Evolutionary conservation across 2,797 vertebrate genomes (phyloP).

Genomic region (Coendou prehensilis): DNA sequence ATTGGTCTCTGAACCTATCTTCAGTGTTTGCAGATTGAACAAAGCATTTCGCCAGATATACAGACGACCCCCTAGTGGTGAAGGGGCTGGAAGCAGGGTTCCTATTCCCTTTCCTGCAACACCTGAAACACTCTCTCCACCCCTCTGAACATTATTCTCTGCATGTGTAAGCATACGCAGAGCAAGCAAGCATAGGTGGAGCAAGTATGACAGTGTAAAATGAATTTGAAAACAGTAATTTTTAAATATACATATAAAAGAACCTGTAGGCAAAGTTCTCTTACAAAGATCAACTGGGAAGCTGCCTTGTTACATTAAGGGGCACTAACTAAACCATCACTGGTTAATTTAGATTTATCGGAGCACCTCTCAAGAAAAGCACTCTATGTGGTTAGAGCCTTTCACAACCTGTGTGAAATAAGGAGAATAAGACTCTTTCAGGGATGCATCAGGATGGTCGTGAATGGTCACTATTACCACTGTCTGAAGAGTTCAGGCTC

Average conservation of each 20-base stretch:
- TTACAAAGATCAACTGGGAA: background rate
- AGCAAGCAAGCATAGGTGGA: background rate
- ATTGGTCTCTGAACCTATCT: background rate
- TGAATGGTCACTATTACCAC: background rate
- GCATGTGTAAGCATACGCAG: background rate
- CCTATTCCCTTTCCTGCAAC: background rate
- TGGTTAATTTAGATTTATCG: background rate
- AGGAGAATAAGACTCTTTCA: background rate
- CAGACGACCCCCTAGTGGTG: background rate
- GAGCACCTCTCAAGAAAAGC: background rate
- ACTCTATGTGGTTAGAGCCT: background rate
- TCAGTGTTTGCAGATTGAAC: background rate
- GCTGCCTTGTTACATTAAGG: background rate
- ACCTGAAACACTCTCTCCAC: too few species aligned
- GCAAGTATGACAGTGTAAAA: background rate
- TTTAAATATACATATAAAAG: background rate
- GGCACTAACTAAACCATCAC: background rate
- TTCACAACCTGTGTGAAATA: background rate
- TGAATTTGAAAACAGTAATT: background rate
- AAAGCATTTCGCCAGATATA: background rate
- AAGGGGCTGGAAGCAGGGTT: background rate
- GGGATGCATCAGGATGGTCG: background rate
- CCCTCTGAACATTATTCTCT: background rate
- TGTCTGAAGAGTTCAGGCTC: background rate
- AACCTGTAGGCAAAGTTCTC: slow-evolving; percentile 20